Evolutionary conservation across 2,888 invertebrate species (phyloP).

Genomic region (Strigamia transsilvanica): DNA sequence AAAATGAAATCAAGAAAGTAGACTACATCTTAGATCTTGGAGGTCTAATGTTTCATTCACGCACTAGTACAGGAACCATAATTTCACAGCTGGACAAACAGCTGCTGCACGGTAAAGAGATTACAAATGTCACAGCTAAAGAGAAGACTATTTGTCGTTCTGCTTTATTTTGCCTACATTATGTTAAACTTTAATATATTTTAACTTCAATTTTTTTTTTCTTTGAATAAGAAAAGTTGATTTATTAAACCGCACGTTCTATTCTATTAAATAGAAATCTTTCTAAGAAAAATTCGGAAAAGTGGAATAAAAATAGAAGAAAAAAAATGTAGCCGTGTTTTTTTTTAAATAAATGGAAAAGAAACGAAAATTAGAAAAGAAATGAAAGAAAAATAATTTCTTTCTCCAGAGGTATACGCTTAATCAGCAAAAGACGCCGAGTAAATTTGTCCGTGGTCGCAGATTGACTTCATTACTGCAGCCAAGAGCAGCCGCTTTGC

Average conservation of each 20-base stretch:
- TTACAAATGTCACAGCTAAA: conserved; percentile 37
- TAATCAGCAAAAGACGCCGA: conserved; percentile 34
- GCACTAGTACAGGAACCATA: conserved; percentile 41
- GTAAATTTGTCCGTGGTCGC: conserved; percentile 38
- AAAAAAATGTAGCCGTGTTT: not conserved
- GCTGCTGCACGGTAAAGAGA: conserved; percentile 27
- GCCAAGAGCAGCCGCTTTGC: conserved; percentile 15
- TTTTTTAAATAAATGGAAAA: not conserved
- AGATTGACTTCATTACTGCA: conserved; percentile 34
- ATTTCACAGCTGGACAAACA: conserved; percentile 40
- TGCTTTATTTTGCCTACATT: conserved; percentile 24
- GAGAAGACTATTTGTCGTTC: conserved; percentile 25
- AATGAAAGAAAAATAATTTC: conserved; percentile 3
- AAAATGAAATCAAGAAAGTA: conserved; percentile 20
- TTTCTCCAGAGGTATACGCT: conserved; percentile 16
- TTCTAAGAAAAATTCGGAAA: not conserved
- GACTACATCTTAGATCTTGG: not conserved
- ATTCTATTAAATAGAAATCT: too few species aligned
- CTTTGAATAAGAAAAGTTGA: not conserved
- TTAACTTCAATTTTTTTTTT: not conserved
- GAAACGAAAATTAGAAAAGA: not conserved
- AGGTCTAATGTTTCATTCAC: conserved; percentile 44
- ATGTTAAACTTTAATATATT: conserved; percentile 1
- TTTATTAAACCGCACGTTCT: not conserved
- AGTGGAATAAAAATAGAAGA: not conserved